A percentile compares a stretch with the other conserved stretches of the same genome.
phyloP scores from a whole-genome alignment of 64 coral and sea anemone genomes.

The Dendrophyllia cribrosa region DNA sequence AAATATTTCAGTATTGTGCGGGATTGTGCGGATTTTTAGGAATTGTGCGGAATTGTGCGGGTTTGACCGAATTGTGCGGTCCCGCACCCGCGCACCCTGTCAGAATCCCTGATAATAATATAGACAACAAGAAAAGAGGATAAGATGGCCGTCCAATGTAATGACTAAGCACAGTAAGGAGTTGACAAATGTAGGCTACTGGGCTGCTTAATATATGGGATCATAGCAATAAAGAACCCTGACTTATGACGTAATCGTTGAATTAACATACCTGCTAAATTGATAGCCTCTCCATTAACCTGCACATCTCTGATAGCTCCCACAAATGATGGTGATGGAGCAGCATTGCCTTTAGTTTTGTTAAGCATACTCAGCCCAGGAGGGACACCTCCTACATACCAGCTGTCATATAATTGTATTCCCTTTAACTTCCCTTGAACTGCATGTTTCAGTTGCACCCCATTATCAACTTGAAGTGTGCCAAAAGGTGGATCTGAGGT shows the following conservation, averaged over 20 bases:
- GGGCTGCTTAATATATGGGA: not conserved
- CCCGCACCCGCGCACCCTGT: too few species aligned
- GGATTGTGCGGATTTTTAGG: too few species aligned
- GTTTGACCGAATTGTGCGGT: too few species aligned
- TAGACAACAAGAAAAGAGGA: too few species aligned
- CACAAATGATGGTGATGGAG: conserved; percentile 44
- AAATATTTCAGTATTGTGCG: too few species aligned
- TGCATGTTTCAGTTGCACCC: conserved; percentile 28
- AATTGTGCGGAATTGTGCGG: too few species aligned
- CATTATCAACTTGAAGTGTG: conserved; percentile 76
- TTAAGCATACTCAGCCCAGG: conserved; percentile 35
- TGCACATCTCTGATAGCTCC: conserved; percentile 87
- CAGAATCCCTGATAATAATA: too few species aligned
- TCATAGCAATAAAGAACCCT: not conserved
- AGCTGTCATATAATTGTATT: conserved; percentile 70
- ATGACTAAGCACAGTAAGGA: too few species aligned
- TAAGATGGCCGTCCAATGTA: too few species aligned
- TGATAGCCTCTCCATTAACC: conserved; percentile 70
- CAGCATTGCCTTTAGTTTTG: conserved; percentile 42
- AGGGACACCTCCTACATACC: conserved; percentile 79
- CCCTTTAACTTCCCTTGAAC: conserved; percentile 58
- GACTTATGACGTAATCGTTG: too few species aligned
- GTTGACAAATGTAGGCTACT: too few species aligned
- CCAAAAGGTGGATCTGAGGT: conserved; percentile 43
- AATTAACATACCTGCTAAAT: conserved; percentile 58